phyloP scores from a whole-genome alignment of 2,113 vertebrate genomes.

The Steatornis caripensis region DNA sequence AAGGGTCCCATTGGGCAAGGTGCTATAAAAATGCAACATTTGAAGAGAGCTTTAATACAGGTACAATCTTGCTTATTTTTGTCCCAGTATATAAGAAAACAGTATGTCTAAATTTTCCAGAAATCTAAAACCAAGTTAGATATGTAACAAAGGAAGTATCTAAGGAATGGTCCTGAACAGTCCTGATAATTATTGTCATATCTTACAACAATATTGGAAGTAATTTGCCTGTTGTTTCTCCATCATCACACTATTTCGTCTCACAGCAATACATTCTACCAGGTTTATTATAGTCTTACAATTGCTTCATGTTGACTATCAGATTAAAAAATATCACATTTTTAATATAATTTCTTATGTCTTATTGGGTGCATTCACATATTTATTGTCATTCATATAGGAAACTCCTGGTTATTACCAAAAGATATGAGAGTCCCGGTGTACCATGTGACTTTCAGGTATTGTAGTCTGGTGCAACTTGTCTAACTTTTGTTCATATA shows the following conservation, averaged over 20 bases:
- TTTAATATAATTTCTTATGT: background rate
- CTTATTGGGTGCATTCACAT: background rate
- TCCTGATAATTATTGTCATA: background rate
- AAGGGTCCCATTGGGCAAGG: background rate
- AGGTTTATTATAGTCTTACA: background rate
- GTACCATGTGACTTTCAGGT: background rate
- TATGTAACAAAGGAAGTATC: background rate
- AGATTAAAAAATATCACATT: background rate
- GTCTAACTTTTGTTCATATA: background rate
- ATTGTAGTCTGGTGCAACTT: background rate
- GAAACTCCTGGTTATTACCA: background rate
- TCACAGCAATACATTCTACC: background rate
- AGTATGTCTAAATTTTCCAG: background rate
- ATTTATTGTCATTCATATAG: background rate
- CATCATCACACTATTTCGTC: background rate
- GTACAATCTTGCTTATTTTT: background rate
- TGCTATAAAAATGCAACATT: background rate
- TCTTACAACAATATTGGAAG: background rate
- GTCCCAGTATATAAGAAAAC: background rate
- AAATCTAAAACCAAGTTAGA: background rate
- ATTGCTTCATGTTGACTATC: background rate
- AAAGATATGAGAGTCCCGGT: background rate
- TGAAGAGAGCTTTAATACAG: background rate
- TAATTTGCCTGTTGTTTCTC: background rate
- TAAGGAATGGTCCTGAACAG: background rate